phyloP scores from a whole-genome alignment of 2,888 invertebrate species.

The Apodemia duryi region DNA sequence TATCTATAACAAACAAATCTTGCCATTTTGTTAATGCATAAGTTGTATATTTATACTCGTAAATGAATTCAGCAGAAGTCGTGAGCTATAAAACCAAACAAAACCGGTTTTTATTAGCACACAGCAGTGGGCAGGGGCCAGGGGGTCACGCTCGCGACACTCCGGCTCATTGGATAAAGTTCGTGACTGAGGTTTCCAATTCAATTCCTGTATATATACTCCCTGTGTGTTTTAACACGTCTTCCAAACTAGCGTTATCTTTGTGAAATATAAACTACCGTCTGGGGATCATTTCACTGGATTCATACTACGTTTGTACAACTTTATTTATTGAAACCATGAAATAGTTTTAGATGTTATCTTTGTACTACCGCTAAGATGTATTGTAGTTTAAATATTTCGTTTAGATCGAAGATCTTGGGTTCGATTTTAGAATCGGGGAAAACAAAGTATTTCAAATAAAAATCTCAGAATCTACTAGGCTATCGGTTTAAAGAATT shows the following conservation, averaged over 20 bases:
- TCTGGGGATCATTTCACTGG: constrained; percentile 10
- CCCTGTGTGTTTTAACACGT: constrained; percentile 36
- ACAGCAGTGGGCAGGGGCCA: constrained; percentile 31
- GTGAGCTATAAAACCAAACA: constrained; percentile 28
- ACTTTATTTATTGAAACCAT: not conserved
- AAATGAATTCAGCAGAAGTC: constrained; percentile 21
- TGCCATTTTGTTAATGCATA: no score
- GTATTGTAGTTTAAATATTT: no score
- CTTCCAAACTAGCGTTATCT: constrained; percentile 11
- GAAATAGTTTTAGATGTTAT: not conserved
- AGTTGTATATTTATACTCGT: no score
- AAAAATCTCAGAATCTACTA: no score
- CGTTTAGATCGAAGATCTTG: no score
- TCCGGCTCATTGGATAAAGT: constrained; percentile 63
- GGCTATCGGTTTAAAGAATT: no score
- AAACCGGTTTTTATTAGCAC: constrained; percentile 46
- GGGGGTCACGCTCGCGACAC: constrained; percentile 28
- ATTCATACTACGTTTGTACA: not conserved
- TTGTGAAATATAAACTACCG: constrained; percentile 13
- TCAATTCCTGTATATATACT: constrained; percentile 41
- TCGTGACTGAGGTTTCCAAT: constrained; percentile 55
- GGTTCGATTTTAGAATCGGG: no score
- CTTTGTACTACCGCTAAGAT: no score
- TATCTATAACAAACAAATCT: no score
- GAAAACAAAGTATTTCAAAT: no score